Evolutionary conservation across 2,113 vertebrate species (phyloP).

Genomic region (Alces alces): DNA sequence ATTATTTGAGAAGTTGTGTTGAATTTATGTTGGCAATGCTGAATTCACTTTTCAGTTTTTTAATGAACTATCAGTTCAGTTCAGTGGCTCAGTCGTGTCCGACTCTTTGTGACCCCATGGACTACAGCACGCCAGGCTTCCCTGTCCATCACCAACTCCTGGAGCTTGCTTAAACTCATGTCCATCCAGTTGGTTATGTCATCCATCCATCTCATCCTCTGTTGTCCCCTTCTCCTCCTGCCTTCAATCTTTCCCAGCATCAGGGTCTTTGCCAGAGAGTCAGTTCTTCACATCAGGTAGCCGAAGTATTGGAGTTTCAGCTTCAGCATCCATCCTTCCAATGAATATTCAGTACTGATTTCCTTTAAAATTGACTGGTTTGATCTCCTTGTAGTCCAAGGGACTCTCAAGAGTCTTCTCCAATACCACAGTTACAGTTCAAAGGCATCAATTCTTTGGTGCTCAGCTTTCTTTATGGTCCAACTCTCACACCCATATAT

Average conservation of each 20-base stretch:
- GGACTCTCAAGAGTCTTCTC: not conserved
- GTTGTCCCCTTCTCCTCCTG: not conserved
- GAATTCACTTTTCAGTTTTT: constrained; percentile 27
- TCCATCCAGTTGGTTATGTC: not conserved
- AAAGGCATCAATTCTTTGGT: not conserved
- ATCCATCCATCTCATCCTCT: not conserved
- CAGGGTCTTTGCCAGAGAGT: not conserved
- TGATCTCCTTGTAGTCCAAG: not conserved
- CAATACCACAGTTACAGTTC: not conserved
- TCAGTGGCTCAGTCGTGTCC: not conserved
- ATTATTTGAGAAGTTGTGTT: not conserved
- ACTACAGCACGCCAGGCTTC: not conserved
- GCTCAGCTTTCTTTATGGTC: not conserved
- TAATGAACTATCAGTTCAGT: not conserved
- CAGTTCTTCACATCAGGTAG: not conserved
- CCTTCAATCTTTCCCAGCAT: not conserved
- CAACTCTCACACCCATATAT: too few species aligned
- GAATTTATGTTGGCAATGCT: not conserved
- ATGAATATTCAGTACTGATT: not conserved
- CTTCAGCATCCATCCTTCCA: not conserved
- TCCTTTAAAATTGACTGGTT: not conserved
- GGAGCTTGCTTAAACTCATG: not conserved
- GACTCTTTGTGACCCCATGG: not conserved
- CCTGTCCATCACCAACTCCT: not conserved
- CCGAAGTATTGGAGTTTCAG: not conserved